Evolutionary conservation across 2,888 invertebrate species (phyloP).

Genomic region (Mylabris sibirica): DNA sequence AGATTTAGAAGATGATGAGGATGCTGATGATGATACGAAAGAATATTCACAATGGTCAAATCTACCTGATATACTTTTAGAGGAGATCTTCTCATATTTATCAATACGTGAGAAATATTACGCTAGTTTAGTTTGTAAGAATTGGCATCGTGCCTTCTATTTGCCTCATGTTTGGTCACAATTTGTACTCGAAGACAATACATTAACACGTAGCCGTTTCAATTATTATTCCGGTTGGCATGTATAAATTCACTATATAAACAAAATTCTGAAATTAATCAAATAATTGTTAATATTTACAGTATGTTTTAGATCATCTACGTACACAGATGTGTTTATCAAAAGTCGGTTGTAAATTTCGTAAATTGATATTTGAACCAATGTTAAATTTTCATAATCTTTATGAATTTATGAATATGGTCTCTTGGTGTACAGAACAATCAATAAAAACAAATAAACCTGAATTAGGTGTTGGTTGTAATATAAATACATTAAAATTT

Average conservation of each 20-base stretch:
- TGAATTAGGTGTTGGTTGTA: conserved; percentile 64
- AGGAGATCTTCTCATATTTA: conserved; percentile 75
- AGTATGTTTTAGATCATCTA: conserved; percentile 77
- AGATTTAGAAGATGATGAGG: conserved; percentile 55
- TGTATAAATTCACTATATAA: conserved; percentile 54
- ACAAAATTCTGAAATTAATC: too few relatives aligned
- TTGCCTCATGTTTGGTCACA: conserved; percentile 78
- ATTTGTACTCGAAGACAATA: conserved; percentile 75
- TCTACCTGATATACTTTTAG: conserved; percentile 76
- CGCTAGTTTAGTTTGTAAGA: conserved; percentile 73
- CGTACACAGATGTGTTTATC: conserved; percentile 75
- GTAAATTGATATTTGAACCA: conserved; percentile 74
- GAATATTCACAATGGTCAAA: conserved; percentile 70
- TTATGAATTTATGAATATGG: conserved; percentile 83
- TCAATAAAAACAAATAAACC: conserved; percentile 52
- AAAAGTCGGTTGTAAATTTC: conserved; percentile 72
- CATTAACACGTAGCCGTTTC: conserved; percentile 76
- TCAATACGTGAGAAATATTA: conserved; percentile 74
- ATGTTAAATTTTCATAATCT: conserved; percentile 82
- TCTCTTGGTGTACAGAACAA: conserved; percentile 77
- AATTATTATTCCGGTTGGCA: conserved; percentile 86
- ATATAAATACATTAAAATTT: conserved; percentile 70
- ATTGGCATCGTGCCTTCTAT: conserved; percentile 76
- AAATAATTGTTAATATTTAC: conserved; percentile 49
- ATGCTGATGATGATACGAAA: conserved; percentile 57